Percentiles rank a stretch among this genome's conserved stretches.
Conservation (phyloP, 1,140 invertebrate genomes). For the Micrasema minimum region DNA sequence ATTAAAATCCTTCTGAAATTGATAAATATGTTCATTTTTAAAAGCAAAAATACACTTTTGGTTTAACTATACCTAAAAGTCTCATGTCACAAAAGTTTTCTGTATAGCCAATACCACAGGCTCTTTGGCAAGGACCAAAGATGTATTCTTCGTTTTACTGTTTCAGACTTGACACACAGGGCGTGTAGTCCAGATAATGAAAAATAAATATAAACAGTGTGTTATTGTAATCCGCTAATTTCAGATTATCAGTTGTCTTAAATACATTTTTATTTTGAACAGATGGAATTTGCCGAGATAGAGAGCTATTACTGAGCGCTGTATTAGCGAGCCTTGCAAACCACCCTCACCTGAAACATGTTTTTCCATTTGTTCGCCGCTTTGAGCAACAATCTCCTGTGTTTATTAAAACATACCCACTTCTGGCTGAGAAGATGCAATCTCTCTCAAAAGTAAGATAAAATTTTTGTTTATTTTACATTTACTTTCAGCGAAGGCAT, state of each 20-base stretch:
- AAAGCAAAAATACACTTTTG: too few species aligned
- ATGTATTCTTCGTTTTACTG: too few species aligned
- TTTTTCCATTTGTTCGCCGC: slow-evolving; percentile 29
- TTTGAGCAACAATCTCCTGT: slow-evolving; percentile 65
- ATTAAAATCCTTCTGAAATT: too few species aligned
- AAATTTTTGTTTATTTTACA: slow-evolving; percentile 34
- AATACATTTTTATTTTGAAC: slow-evolving; percentile 4
- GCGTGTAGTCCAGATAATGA: too few species aligned
- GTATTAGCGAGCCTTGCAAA: slow-evolving; percentile 40
- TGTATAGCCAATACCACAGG: too few species aligned
- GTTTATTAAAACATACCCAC: slow-evolving; percentile 55
- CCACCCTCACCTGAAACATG: slow-evolving; percentile 33
- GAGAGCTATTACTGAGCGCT: slow-evolving; percentile 34
- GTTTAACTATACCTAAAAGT: too few species aligned
- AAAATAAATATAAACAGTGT: too few species aligned
- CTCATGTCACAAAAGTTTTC: too few species aligned
- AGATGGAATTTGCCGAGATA: slow-evolving; percentile 38
- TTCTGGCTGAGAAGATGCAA: slow-evolving; percentile 45
- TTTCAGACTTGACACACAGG: too few species aligned
- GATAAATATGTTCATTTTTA: too few species aligned
- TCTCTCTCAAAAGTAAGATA: slow-evolving; percentile 28
- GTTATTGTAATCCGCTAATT: neutral
- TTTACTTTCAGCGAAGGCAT: too few species aligned
- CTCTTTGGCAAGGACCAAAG: too few species aligned
- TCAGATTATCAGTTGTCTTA: neutral